Conservation (phyloP, 1,140 invertebrate genomes). For the Apis laboriosa region DNA sequence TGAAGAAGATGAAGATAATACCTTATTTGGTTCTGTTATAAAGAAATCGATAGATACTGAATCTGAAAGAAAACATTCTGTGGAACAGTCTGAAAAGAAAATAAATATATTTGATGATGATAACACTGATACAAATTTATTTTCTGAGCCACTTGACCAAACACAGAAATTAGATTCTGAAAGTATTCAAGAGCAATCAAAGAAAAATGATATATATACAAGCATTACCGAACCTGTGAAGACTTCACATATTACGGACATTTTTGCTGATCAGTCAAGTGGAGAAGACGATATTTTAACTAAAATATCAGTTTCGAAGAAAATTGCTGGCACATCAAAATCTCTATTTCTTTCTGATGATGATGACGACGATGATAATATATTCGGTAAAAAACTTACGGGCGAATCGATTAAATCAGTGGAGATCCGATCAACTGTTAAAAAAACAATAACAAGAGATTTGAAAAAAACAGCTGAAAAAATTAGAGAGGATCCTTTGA, state of each 20-base stretch:
- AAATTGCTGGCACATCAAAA: conserved; percentile 19
- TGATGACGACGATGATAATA: conserved; percentile 61
- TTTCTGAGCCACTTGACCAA: conserved; percentile 39
- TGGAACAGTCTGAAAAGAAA: conserved; percentile 36
- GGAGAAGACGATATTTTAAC: conserved; percentile 75
- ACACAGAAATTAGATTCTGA: conserved; percentile 41
- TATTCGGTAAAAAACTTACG: conserved; percentile 64
- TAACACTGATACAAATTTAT: conserved; percentile 56
- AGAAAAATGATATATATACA: conserved; percentile 2
- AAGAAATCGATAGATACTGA: conserved; percentile 39
- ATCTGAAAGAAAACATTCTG: conserved; percentile 4
- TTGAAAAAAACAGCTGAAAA: conserved; percentile 77
- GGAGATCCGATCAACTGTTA: conserved; percentile 49
- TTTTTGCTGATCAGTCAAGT: conserved; percentile 74
- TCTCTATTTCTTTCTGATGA: conserved; percentile 66
- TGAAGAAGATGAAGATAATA: conserved; percentile 69
- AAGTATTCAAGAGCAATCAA: conserved; percentile 15
- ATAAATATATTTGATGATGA: conserved; percentile 61
- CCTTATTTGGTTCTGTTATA: conserved; percentile 63
- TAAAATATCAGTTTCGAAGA: conserved; percentile 51
- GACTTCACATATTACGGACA: conserved; percentile 69
- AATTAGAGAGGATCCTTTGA: conserved; percentile 76
- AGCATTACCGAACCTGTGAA: conserved; percentile 29
- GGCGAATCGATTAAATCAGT: conserved; percentile 16
- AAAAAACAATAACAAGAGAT: conserved; percentile 73